Base-by-base conservation (phyloP, 2,113 vertebrate genomes). In the Rhinoptilus africanus region DNA sequence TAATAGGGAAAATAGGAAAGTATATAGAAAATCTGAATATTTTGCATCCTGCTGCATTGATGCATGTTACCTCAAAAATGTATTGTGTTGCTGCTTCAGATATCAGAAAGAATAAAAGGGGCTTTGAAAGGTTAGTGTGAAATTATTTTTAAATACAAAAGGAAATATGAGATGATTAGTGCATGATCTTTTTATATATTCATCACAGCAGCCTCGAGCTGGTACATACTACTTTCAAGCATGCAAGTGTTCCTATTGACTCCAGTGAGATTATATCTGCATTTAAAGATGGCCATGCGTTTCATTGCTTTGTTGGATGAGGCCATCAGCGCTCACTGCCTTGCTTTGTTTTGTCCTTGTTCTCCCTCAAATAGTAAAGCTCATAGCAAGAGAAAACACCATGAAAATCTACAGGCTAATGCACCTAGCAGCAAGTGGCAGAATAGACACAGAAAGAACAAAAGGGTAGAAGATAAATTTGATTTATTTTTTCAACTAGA, bases 111-210 rank as follows among this genome's bases (percentile, higher is more conserved):
- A 79, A 84, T 34, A 15, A 75, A 71, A 47, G 32, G 35, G 24
- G 32, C 27, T 79, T 87, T 95, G 86, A 92, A 92, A 89, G 62
- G 26, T 87, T 91, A 79, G 24, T 43, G 35, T 75, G 67, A 86
- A 91, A 67, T 21, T 93, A 73, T 84, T 86, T 92, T 73, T 89
- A 88, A 88, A 85, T 60, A 60, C 14, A 78, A 91, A 89, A 92
- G 57, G 28, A 91, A 93, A 74, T 67, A 68, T 22, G 39, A 71
- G 41, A 32, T 0, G 2, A 86, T 83, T 63, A 85, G 5, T 12
- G 26, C 53, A 50, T 5, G 18, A 89, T 85, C 77, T 24, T 69
- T 71, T 89, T 86, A 77, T 39, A 82, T 75, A 88, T 66, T 89
- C 75, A 66, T 24, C 48, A 27, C 51, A 64, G 48, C 82, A 93